Evolutionary conservation across 2,888 invertebrate species (phyloP), one percentile per base, ranked within the genome.

Genomic region (Bombylius discolor): DNA sequence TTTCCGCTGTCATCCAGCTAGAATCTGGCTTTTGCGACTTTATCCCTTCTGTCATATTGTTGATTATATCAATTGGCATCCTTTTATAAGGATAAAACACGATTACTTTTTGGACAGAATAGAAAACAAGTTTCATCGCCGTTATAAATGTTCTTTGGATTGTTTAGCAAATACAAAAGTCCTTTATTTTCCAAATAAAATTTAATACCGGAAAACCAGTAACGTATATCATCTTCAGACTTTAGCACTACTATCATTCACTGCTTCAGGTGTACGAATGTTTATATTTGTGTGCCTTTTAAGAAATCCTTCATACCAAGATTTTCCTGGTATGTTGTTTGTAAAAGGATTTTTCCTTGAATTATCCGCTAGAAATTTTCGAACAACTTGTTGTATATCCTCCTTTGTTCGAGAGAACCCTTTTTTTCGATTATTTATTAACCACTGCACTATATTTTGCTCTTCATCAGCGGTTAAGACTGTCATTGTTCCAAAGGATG

Each of bases 101-200:
- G 60, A 31, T 62, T 60, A 55, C 56, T 61, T 58, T 67, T 66
- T 23, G 66, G 62, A 56, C 63, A 66, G 14, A 65, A 11, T 42
- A 42, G 4, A 11, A 42, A 42, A 11, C 36, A 34, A 1, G 39
- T 11, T 11, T 42, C 39, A 42, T 42, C 39, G 3, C 11, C 39
- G 11, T 42, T 42, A 11, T 11, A 42, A 42, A 47, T 23, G 1
- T 11, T 8, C 4, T 42, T 42, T 42, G 39, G 3, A 42, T 42
- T 42, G 3, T 42, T 11, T 42, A 42, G 7, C 5, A 42, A 4
- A 42, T 42, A 4, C 3, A 7, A 2, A 11, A 11, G 12, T 42
- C 39, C 39, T 42, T 42, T 42, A 11, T 4, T 8, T 11, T 11
- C 39, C 12, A 42, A 11, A 11, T 42, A 42, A 4, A 5, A 5